Evolutionary conservation across 2,797 vertebrate genomes (phyloP), one percentile per base, ranked within the genome.

Genomic region (Pelochelys cantorii): DNA sequence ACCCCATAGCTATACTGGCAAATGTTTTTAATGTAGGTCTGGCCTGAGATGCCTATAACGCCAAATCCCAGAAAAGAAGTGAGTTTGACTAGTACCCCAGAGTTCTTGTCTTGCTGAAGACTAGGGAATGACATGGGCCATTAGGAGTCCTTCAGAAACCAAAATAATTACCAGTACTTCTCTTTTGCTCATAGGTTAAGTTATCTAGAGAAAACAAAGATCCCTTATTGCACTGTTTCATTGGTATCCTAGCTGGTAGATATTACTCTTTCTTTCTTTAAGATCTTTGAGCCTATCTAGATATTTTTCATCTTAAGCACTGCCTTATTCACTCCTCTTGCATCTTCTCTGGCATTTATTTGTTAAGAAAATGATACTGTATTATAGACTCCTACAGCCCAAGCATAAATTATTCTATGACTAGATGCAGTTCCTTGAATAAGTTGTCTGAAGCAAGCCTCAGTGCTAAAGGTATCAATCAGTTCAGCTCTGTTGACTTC

Each of bases 401-500:
- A 25, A 91, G 29, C 4, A 0, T 81, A 37, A 79, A 81, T 75
- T 62, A 53, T 11, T 1, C 15, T 55, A 3, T 0, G 17, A 83
- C n/a, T 68, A 68, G 53, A 56, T 79, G 10, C 22, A 23, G 29
- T 84, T 93, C 52, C 68, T 94, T 83, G 52, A 90, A 53, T 84
- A 17, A 84, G 68, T 92, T 55, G 57, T 42, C 2, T 0, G 18
- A 75, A 11, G 71, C 71, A 75, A 27, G 23, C 71, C 13, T 11
- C 37, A 12, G 9, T 75, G 37, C 82, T 88, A 27, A 7, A 20
- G 15, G 48, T 84, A 53, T 18, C 9, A 18, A 53, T 18, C 9
- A 18, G 3, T 31, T 84, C 55, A 55, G 75, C n/a, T 92, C 79
- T 71, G 0, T 52, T 77, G 77, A 37, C 3, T 13, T 3, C 1